Percentiles rank a stretch among this genome's conserved stretches.
Evolutionary conservation across 1,140 invertebrate genomes (phyloP).

Genomic region (Zeugodacus cucurbitae): DNA sequence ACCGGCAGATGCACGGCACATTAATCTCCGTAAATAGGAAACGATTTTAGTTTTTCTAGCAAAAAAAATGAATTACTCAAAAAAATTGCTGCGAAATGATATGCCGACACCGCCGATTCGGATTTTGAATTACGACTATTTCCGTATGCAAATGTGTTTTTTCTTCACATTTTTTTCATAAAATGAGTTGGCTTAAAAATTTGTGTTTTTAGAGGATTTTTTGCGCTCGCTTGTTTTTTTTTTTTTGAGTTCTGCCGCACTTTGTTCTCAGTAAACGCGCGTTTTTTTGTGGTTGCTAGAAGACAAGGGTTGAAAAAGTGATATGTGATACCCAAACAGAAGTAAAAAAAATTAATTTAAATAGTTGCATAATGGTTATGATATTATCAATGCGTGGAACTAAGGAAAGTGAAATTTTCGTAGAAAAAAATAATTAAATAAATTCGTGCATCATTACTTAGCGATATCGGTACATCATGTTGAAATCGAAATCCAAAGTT

Average conservation of each 20-base stretch:
- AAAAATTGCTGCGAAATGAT: slow-evolving; percentile 1
- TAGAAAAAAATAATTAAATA: too few species aligned
- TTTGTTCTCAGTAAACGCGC: not conserved
- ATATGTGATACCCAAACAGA: slow-evolving; percentile 11
- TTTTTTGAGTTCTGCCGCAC: too few species aligned
- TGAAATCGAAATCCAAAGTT: too few species aligned
- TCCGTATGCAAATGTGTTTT: slow-evolving; percentile 32
- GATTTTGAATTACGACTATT: slow-evolving; percentile 22
- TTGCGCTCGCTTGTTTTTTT: not conserved
- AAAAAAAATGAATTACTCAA: not conserved
- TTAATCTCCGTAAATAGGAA: slow-evolving; percentile 38
- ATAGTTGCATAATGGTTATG: slow-evolving; percentile 9
- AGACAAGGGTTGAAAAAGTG: slow-evolving; percentile 5
- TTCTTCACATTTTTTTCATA: not conserved
- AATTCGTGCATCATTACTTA: too few species aligned
- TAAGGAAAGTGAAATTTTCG: not conserved
- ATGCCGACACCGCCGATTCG: not conserved
- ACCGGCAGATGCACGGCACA: slow-evolving; percentile 23
- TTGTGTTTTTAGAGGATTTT: not conserved
- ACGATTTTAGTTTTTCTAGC: slow-evolving; percentile 12
- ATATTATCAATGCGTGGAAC: not conserved
- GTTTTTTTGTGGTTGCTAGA: not conserved
- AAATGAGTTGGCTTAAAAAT: not conserved
- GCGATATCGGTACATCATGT: too few species aligned
- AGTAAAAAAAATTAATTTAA: not conserved